Conservation (phyloP, 2,797 vertebrate species). For the Pogoniulus pusillus region DNA sequence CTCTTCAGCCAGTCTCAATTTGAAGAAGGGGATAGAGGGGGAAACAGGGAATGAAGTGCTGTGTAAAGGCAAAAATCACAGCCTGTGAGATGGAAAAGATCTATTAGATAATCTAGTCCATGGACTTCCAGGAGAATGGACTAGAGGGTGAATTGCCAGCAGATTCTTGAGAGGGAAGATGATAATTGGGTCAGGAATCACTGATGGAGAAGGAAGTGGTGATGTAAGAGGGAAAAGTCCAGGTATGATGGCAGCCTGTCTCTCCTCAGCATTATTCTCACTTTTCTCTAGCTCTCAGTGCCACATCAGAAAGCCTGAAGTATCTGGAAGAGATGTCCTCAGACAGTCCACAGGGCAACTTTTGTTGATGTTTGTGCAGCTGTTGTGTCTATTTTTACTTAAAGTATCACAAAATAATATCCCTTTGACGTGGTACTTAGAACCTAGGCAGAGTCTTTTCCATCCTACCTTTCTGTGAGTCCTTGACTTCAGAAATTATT, state of each 20-base stretch:
- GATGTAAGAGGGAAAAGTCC: background rate
- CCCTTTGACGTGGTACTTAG: background rate
- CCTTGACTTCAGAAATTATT: background rate
- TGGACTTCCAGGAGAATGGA: background rate
- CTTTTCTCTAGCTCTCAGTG: background rate
- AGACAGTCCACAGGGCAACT: background rate
- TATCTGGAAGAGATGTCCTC: background rate
- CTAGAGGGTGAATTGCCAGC: background rate
- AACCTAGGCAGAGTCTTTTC: background rate
- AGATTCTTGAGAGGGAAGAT: background rate
- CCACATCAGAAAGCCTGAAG: background rate
- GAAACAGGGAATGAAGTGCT: background rate
- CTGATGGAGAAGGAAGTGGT: background rate
- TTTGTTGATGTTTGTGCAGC: background rate
- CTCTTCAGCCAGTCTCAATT: slow-evolving; percentile 33
- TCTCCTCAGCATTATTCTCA: background rate
- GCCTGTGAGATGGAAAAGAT: background rate
- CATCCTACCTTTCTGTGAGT: background rate
- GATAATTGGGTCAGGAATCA: background rate
- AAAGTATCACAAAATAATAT: background rate
- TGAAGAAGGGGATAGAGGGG: slow-evolving; percentile 26
- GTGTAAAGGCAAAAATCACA: slow-evolving; percentile 7
- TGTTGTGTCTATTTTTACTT: background rate
- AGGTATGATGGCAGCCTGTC: background rate
- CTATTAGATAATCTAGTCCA: background rate